Evolutionary conservation across 2,797 vertebrate genomes (phyloP), one percentile per base, ranked within the genome.

Genomic region (Arremon aurantiirostris): DNA sequence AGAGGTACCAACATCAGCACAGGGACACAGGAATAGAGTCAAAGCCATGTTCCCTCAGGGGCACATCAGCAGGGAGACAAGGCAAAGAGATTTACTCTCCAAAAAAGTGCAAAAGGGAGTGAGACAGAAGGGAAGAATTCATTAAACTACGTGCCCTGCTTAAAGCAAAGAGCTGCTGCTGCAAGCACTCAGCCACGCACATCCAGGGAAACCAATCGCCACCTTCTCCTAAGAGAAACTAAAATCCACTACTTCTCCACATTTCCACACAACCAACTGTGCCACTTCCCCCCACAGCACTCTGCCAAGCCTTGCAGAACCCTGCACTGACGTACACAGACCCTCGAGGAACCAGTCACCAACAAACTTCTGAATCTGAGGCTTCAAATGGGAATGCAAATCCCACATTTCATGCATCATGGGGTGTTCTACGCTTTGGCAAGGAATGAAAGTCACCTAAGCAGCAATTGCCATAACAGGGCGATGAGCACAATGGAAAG

Each of bases 361-460:
- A 65, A 60, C 14, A 19, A 2, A 84, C 61, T 91, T 91, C 41
- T 56, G 70, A 95, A 79, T 79, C 59, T 2, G 18, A 44, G 46
- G 35, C 56, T 91, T 90, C 79, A 85, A 93, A 92, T 27, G 81
- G 75, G 86, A 95, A 90, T 95, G 93, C 90, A 96, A 95, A 96
- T 93, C 94, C 94, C 93, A 53, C 93, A 95, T 95, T 96, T 96
- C 95, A 95, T 95, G 94, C 95, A 92, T 91, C 93, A 19, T 1
- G 66, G 86, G 90, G 92, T 93, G 93, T 94, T 95, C 82, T 89
- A 95, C 6, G 64, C 93, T 86, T 77, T 93, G 95, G 95, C 89
- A 93, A 82, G 86, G 57, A 96, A 89, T 95, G 89, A 97, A 96
- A 96, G 90, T 95, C 90, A 96, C 93, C 95, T 87, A 92, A 90